Evolutionary conservation across 1,140 invertebrate species (phyloP), one percentile per base, ranked within the genome.

Genomic region (Lasioglossum baleicum): DNA sequence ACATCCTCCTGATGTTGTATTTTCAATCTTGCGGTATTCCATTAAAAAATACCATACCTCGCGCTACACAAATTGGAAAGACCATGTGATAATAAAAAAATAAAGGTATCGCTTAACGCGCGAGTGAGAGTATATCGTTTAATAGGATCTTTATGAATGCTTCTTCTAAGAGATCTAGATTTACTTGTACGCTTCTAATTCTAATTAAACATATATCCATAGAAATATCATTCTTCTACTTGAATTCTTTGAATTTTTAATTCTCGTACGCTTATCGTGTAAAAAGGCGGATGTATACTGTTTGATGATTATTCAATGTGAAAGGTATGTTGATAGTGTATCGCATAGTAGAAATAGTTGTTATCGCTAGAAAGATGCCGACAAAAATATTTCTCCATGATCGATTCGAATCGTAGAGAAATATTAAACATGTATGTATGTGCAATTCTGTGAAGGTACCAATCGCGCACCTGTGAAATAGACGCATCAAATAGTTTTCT

Each of bases 21-120:
- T 86, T 83, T 87, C 84, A 86, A 80, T 76, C 84, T 86, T 80
- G 67, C 48, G 68, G 72, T 86, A 81, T 83, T 86, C 85, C 85
- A 83, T 87, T 86, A 86, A 86, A 83, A 87, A 87, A 83, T 87
- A 87, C 72, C 75, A 69, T 82, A 86, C 83, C 85, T 87, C 75
- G 85, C 84, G 83, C 85, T 87, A 87, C 85, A 83, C 84, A 87
- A 86, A 87, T 63, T 83, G 85, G 84, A 87, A 86, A 87, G 79
- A 87, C 48, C 75, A 86, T 69, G 70, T 86, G 71, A 86, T 86
- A 78, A 86, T 83, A 81, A 87, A 53, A 48, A 82, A 56, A 78
- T 75, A 73, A 70, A 74, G 65, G 71, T 58, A 61, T 40, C 42
- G 26, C 73, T 61, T 75, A 63, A 44, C 22, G 56, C 42, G 77